These are phyloP conservation scores for Gisinianus flammeolus DNA, from an alignment of 2,888 invertebrate genomes.

Conservation along the genomic window DNA sequence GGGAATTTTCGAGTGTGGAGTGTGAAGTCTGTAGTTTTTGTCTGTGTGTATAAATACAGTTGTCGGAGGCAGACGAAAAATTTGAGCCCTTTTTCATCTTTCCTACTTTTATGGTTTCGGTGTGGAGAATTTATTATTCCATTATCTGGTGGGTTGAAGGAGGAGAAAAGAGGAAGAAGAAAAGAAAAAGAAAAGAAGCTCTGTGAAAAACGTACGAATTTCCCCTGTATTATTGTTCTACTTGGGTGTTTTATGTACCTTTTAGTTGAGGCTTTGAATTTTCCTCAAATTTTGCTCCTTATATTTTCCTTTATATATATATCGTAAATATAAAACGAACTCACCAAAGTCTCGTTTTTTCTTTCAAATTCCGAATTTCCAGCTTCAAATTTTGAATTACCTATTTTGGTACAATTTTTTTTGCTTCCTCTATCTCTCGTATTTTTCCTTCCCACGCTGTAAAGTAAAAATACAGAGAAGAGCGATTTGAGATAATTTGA, in stretches of 20 bases:
- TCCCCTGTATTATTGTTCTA: conserved; percentile 28
- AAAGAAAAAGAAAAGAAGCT: not conserved
- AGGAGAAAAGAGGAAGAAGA: not conserved
- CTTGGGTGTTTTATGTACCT: conserved; percentile 23
- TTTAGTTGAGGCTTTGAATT: conserved; percentile 30
- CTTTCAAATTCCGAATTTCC: not conserved
- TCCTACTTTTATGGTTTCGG: conserved; percentile 36
- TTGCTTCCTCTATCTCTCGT: not conserved
- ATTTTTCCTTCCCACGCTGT: not conserved
- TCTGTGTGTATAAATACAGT: conserved; percentile 33
- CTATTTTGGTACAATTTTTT: too few species aligned
- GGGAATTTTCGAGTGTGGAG: not conserved
- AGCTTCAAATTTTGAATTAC: too few species aligned
- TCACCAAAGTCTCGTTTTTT: not conserved
- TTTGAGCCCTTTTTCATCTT: conserved; percentile 39
- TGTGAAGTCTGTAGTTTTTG: not conserved
- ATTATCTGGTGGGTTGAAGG: conserved; percentile 25
- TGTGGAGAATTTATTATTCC: conserved; percentile 40
- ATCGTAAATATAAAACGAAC: too few species aligned
- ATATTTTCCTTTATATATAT: not conserved
- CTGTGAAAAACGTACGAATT: conserved; percentile 15
- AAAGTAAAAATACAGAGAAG: too few species aligned
- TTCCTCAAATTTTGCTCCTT: not conserved
- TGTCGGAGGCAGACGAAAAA: conserved; percentile 35
- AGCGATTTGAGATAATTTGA: too few species aligned